phyloP scores from a whole-genome alignment of 2,797 vertebrate genomes.

The Crocidura indochinensis region DNA sequence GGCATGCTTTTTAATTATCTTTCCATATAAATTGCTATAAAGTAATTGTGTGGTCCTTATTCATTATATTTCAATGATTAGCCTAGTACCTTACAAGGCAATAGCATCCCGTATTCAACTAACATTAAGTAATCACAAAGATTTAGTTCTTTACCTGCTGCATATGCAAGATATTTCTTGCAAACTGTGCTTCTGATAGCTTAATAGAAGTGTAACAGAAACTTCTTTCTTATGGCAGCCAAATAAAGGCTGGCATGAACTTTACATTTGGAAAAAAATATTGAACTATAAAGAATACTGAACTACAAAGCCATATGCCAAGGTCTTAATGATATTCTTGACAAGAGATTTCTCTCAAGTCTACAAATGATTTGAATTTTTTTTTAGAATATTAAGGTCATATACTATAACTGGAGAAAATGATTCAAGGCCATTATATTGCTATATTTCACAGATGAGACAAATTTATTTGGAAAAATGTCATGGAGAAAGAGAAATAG shows the following conservation, averaged over 20 bases:
- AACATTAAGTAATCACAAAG: slow-evolving; percentile 62
- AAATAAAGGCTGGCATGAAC: slow-evolving; percentile 81
- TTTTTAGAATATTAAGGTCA: slow-evolving; percentile 75
- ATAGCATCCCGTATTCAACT: slow-evolving; percentile 88
- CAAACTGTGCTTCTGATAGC: slow-evolving; percentile 70
- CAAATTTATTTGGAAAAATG: slow-evolving; percentile 51
- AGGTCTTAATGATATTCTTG: slow-evolving; percentile 78
- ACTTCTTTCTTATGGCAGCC: slow-evolving; percentile 82
- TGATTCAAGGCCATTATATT: slow-evolving; percentile 76
- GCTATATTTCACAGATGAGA: slow-evolving; percentile 59
- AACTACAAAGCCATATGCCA: slow-evolving; percentile 79
- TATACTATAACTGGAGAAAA: slow-evolving; percentile 73
- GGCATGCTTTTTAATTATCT: background rate
- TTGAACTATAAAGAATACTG: slow-evolving; percentile 82
- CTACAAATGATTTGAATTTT: slow-evolving; percentile 84
- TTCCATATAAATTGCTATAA: slow-evolving; percentile 24
- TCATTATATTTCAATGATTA: background rate
- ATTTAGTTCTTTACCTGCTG: slow-evolving; percentile 34
- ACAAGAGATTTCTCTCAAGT: slow-evolving; percentile 80
- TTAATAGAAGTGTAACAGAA: slow-evolving; percentile 81
- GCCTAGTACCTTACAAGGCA: background rate
- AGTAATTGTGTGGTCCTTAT: background rate
- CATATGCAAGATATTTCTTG: background rate
- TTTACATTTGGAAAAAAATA: slow-evolving; percentile 85
- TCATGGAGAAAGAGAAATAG: background rate